Evolutionary conservation across 2,113 vertebrate genomes (phyloP), one percentile per base, ranked within the genome.

Genomic region (Syngnathoides biaculeatus): DNA sequence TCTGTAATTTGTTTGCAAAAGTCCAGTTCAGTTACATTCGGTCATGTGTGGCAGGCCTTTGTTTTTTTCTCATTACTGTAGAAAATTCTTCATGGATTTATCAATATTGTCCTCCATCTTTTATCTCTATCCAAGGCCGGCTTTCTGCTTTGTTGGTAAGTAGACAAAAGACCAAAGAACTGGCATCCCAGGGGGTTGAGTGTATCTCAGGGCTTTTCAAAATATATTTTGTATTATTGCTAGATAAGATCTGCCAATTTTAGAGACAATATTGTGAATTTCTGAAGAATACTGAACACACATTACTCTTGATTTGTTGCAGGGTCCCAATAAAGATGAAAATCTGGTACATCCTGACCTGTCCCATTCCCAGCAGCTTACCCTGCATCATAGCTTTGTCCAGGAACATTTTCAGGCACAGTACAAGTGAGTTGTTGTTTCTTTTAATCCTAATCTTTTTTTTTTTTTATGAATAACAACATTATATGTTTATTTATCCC

Each of bases 391-490:
- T 87, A 93, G 92, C 86, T 93, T 93, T 60, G 90, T 93, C 69
- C 89, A 92, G 82, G 89, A 91, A 48, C 92, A 90, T 69, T 93
- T 93, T 76, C 92, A 93, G 84, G 92, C 92, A 12, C 92, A 91
- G 75, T 93, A 93, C 83, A 93, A 93, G 92, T 93, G 72, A 89
- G 92, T 89, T n/a, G 45, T 55, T 27, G 14, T 19, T 57, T 27
- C 27, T 60, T 71, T 9, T 45, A 45, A 4, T 45, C 17, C 4
- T 45, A n/a, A 9, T 40, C 1, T 40, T 40, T 40, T 40, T 40
- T 40, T 40, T 40, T 40, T 40, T 40, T 40, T 40, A 8, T 52
- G 2, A 52, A 52, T 22, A 15, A 19, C 45, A 48, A 3, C 47
- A 20, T 12, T 35, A 35, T 47, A 14, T 14, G 17, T 2, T 47